Conservation (phyloP, 2,888 invertebrate species). For the Agrilus mali region DNA sequence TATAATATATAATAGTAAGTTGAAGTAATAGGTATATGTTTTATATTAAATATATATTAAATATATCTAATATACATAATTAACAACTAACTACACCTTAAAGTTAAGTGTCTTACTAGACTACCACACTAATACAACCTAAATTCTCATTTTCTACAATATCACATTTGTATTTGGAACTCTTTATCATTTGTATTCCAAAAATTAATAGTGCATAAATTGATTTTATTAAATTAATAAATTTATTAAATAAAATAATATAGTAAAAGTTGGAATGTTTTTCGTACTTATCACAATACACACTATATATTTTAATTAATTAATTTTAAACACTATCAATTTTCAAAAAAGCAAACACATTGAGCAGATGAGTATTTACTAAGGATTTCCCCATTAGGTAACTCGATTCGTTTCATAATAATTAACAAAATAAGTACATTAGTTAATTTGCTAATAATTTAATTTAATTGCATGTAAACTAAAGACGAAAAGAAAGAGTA, state of each 20-base stretch:
- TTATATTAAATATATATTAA: conserved; percentile 9
- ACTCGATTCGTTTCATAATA: conserved; percentile 10
- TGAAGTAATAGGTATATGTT: no score
- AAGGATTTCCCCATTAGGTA: conserved; percentile 15
- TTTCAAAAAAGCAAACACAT: conserved; percentile 15
- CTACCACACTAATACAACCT: no score
- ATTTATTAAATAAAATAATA: conserved; percentile 1
- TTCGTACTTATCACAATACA: no score
- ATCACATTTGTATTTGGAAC: conserved; percentile 32
- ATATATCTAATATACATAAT: conserved; percentile 14
- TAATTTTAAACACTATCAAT: conserved; percentile 12
- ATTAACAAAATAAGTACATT: conserved; percentile 6
- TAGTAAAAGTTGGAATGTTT: background rate
- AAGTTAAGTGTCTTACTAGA: conserved; percentile 13
- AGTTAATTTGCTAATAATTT: background rate
- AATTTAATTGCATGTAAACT: conserved; percentile 1
- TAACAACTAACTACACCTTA: conserved; percentile 24
- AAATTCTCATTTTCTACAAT: conserved; percentile 25
- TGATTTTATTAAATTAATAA: conserved; percentile 1
- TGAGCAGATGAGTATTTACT: conserved; percentile 20
- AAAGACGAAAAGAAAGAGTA: conserved; percentile 1
- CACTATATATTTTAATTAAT: background rate
- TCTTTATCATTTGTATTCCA: conserved; percentile 16
- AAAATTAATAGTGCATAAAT: conserved; percentile 13
- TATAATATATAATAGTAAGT: conserved; percentile 29